Evolutionary conservation across 92 coral and sea anemone genomes (phyloP).

Genomic region (Porites cylindrica): DNA sequence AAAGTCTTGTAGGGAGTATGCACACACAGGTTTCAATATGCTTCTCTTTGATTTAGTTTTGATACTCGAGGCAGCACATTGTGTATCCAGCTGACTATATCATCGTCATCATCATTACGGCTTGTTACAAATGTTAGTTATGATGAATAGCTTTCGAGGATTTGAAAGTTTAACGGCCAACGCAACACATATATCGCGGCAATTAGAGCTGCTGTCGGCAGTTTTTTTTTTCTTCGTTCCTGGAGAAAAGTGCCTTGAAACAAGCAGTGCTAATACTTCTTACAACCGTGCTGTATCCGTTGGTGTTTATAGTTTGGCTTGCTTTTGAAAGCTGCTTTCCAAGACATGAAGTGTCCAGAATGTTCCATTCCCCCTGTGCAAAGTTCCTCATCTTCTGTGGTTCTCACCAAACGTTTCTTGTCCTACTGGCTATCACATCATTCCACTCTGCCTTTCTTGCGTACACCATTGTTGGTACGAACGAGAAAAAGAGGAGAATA

Average conservation of each 20-base stretch:
- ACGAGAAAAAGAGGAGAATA: background rate
- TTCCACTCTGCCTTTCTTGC: background rate
- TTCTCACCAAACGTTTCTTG: constrained; percentile 71
- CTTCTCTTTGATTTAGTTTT: no score
- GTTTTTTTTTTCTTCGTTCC: background rate
- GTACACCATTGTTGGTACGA: constrained; percentile 7
- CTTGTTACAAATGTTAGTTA: no score
- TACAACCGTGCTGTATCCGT: constrained; percentile 46
- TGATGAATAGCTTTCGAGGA: no score
- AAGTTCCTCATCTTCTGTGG: constrained; percentile 80
- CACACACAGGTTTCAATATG: no score
- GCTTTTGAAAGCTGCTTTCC: constrained; percentile 66
- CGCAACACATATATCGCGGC: no score
- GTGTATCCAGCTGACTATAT: no score
- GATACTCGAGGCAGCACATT: no score
- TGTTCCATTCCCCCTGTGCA: constrained; percentile 70
- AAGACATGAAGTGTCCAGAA: constrained; percentile 28
- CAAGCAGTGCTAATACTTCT: constrained; percentile 20
- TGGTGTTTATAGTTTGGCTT: constrained; percentile 69
- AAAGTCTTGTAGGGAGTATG: no score
- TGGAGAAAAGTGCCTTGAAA: constrained; percentile 63
- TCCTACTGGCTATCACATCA: constrained; percentile 24
- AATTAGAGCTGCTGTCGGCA: no score
- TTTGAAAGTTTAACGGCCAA: no score
- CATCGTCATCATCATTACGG: no score